These are phyloP conservation scores for Terrapene triunguis DNA, from an alignment of 2,113 vertebrate genomes.

Conservation along the genomic window DNA sequence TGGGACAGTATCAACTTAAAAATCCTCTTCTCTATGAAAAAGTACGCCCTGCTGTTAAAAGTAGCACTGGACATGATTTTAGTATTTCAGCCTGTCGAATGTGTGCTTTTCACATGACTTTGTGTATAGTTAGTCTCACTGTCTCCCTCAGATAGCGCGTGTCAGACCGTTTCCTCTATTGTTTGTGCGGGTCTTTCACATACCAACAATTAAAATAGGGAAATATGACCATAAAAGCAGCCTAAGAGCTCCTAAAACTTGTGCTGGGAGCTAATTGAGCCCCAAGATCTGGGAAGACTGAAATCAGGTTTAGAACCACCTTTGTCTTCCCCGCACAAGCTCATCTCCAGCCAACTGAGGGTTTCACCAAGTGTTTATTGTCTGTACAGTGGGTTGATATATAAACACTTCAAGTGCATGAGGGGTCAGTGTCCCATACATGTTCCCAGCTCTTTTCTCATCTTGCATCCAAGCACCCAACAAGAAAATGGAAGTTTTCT, in stretches of 20 bases:
- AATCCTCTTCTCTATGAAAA: neutral
- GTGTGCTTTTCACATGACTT: neutral
- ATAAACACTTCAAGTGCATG: neutral
- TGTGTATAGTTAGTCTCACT: neutral
- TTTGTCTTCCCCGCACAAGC: neutral
- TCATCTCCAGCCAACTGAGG: neutral
- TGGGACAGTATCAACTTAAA: neutral
- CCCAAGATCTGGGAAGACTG: neutral
- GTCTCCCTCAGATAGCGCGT: neutral
- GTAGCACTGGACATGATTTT: neutral
- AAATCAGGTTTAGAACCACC: neutral
- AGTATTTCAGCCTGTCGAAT: neutral
- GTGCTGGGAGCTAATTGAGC: neutral
- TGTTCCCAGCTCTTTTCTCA: neutral
- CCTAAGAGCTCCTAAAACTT: neutral
- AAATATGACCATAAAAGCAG: neutral
- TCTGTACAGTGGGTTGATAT: neutral
- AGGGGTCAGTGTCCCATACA: neutral
- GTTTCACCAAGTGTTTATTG: neutral
- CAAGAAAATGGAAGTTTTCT: neutral
- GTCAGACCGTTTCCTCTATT: neutral
- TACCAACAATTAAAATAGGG: neutral
- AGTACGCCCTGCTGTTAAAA: neutral
- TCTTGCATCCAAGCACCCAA: neutral
- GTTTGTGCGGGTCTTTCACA: neutral